These are phyloP conservation scores for Mesorhabditis spiculigera DNA, from an alignment of 2,888 invertebrate genomes.

Conservation along the genomic window DNA sequence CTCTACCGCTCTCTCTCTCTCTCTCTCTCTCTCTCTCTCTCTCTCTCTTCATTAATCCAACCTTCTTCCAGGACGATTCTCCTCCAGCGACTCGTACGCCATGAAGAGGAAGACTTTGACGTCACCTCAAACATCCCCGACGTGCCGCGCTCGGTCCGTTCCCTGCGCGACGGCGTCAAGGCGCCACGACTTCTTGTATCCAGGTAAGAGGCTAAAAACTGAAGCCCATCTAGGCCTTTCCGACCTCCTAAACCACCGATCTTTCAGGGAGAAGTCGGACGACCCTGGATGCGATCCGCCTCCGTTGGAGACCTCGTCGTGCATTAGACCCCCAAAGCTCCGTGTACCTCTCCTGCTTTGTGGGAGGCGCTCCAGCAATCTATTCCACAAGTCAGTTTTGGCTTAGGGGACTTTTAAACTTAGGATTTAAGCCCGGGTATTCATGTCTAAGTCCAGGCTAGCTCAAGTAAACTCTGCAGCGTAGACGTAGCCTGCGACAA, in stretches of 20 bases:
- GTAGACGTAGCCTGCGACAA: no score
- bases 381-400: constrained; percentile 28
- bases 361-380: constrained; percentile 27
- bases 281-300: constrained; percentile 52
- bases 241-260: no score
- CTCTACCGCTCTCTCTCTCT: neutral
- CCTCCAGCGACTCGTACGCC: neutral
- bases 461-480: no score
- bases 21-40: neutral
- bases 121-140: neutral
- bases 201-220: constrained; percentile 22
- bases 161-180: constrained; percentile 47
- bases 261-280: constrained; percentile 49
- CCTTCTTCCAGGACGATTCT: neutral
- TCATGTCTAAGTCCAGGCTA: no score
- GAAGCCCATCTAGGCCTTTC: no score
- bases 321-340: constrained; percentile 32
- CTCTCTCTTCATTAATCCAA: neutral
- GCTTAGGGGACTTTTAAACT: neutral
- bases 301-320: constrained; percentile 44
- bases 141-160: constrained; percentile 38
- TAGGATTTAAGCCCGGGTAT: no score
- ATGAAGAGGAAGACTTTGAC: neutral
- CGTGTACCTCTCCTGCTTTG: constrained; percentile 29
- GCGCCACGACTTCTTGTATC: constrained; percentile 50